Percentiles rank a stretch among this genome's conserved stretches.
phyloP scores from a whole-genome alignment of 2,888 invertebrate genomes.

The Brachypalpus laphriformis region DNA sequence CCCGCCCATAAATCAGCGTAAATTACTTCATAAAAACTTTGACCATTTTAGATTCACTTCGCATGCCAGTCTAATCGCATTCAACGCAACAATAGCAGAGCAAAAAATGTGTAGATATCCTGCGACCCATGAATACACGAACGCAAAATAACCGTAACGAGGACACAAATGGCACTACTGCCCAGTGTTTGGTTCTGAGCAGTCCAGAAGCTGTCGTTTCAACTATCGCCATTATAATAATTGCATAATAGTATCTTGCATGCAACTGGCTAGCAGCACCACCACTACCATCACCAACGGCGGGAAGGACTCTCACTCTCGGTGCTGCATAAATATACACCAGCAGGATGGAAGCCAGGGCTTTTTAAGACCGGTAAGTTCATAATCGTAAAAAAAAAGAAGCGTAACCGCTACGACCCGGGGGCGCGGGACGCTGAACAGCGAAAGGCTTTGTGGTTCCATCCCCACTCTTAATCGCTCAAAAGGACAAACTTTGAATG shows the following conservation, averaged over 20 bases:
- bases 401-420: slow-evolving; percentile 35
- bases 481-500: slow-evolving; percentile 65
- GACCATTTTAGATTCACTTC: slow-evolving; percentile 66
- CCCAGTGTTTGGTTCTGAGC: neutral
- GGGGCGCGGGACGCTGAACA: slow-evolving; percentile 38
- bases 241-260: slow-evolving; percentile 59
- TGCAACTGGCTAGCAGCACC: slow-evolving; percentile 14
- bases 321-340: slow-evolving; percentile 24
- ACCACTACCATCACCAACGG: neutral
- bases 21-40: slow-evolving; percentile 76
- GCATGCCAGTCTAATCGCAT: slow-evolving; percentile 64
- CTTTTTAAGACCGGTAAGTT: slow-evolving; percentile 51
- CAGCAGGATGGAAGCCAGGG: neutral
- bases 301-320: neutral
- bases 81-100: slow-evolving; percentile 49
- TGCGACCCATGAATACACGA: slow-evolving; percentile 51
- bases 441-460: slow-evolving; percentile 18
- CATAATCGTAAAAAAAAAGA: slow-evolving; percentile 55
- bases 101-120: slow-evolving; percentile 54
- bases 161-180: slow-evolving; percentile 56
- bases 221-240: slow-evolving; percentile 69
- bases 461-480: slow-evolving; percentile 16
- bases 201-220: slow-evolving; percentile 55
- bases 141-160: slow-evolving; percentile 66
- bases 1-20: slow-evolving; percentile 76